Evolutionary conservation across 2,113 vertebrate species (phyloP), one percentile per base, ranked within the genome.

Genomic region (Stictonetta naevosa): DNA sequence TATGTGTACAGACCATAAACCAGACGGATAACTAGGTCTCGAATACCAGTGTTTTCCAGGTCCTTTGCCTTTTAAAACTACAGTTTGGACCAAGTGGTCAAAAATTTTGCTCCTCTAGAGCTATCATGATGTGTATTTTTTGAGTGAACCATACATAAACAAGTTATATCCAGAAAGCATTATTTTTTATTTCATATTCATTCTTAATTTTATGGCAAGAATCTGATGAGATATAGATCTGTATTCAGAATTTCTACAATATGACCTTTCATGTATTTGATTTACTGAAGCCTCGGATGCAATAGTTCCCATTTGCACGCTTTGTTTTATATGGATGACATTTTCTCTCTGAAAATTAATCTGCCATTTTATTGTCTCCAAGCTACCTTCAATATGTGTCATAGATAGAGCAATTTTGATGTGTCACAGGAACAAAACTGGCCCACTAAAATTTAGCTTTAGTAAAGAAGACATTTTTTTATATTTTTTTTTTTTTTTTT

Each of bases 201-300:
- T 64, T 79, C 85, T 58, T 90, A 71, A 95, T 92, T 96, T 89
- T 80, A 80, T 71, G 63, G 55, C 67, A 50, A 83, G 59, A 53
- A 79, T 79, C 59, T 86, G 86, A 93, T 59, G 73, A 94, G 80
- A 53, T n/a, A 62, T n/a, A 90, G 86, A 89, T 92, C 67, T 91
- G 75, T 86, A 86, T 75, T 93, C 88, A 6, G 22, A 96, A 92
- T 93, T 96, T 93, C 91, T 94, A 13, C 86, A 83, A 72, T 76
- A 62, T 94, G 94, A 96, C 94, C 96, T 97, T 97, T 97, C 94
- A 91, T 26, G 71, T 55, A 67, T 96, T 92, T 96, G 96, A 97
- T 97, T 97, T 97, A 97, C 72, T 89, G 29, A 92, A 92, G 80
- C 77, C 81, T 96, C 42, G 42, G 81, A 92, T 80, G 75, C 4